phyloP scores from a whole-genome alignment of 2,113 vertebrate genomes.

The Microcebus murinus region DNA sequence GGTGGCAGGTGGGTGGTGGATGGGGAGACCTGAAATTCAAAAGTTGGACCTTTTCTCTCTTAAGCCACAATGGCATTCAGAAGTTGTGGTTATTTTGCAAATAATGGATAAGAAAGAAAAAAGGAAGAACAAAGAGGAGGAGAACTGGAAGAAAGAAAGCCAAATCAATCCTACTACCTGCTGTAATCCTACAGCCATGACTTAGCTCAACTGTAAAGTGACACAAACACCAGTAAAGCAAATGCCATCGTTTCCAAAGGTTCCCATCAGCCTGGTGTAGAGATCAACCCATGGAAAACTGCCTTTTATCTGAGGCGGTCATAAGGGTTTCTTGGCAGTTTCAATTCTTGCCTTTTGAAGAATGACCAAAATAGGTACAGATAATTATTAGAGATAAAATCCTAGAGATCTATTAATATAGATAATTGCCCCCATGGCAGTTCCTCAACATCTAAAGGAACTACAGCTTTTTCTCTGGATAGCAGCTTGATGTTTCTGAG shows the following conservation, averaged over 20 bases:
- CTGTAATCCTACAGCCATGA: neutral
- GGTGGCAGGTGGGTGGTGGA: neutral
- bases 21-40: neutral
- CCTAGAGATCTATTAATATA: neutral
- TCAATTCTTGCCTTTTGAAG: neutral
- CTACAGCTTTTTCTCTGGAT: neutral
- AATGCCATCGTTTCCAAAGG: neutral
- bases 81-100: neutral
- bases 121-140: neutral
- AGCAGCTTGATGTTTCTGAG: no score
- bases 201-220: neutral
- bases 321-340: neutral
- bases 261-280: neutral
- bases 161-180: neutral
- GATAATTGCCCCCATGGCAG: neutral
- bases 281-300: neutral
- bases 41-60: neutral
- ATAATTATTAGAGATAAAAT: neutral
- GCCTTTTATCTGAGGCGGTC: neutral
- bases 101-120: neutral
- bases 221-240: neutral
- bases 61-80: neutral
- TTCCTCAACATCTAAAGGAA: neutral
- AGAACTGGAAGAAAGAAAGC: neutral
- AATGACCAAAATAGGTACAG: neutral